A percentile compares a stretch with the other conserved stretches of the same genome.
phyloP scores from a whole-genome alignment of 2,888 invertebrate species.

The Lithosia quadra region DNA sequence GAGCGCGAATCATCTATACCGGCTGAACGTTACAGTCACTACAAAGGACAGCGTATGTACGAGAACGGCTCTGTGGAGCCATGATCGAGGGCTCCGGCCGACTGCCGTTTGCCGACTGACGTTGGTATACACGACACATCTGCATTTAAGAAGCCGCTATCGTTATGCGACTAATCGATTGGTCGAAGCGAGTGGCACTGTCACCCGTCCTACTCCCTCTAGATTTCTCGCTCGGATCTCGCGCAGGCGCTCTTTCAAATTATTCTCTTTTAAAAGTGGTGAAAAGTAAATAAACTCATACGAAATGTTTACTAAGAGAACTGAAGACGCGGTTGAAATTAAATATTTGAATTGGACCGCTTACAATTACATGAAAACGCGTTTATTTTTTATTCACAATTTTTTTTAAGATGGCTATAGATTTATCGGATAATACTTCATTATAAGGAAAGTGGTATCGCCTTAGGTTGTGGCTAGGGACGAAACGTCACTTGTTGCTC shows the following conservation, averaged over 20 bases:
- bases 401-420: constrained; percentile 27
- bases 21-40: constrained; percentile 65
- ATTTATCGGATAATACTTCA: constrained; percentile 46
- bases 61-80: constrained; percentile 62
- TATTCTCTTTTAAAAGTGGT: constrained; percentile 80
- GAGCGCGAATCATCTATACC: constrained; percentile 63
- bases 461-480: constrained; percentile 65
- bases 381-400: constrained; percentile 23
- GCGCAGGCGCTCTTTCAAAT: constrained; percentile 73
- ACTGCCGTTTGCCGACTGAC: constrained; percentile 83
- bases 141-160: constrained; percentile 87
- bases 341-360: constrained; percentile 55
- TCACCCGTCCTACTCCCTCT: constrained; percentile 70
- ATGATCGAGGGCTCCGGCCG: constrained; percentile 73
- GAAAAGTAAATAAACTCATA: constrained; percentile 85
- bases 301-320: constrained; percentile 76
- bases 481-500: constrained; percentile 83
- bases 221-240: constrained; percentile 70
- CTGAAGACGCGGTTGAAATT: constrained; percentile 64
- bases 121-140: constrained; percentile 84
- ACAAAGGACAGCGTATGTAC: constrained; percentile 73
- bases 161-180: constrained; percentile 88
- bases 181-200: constrained; percentile 83
- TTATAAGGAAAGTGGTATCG: constrained; percentile 58
- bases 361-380: constrained; percentile 40